Percentiles rank a stretch among this genome's conserved stretches.
Evolutionary conservation across 2,888 invertebrate species (phyloP).

Genomic region (Strigamia transsilvanica): DNA sequence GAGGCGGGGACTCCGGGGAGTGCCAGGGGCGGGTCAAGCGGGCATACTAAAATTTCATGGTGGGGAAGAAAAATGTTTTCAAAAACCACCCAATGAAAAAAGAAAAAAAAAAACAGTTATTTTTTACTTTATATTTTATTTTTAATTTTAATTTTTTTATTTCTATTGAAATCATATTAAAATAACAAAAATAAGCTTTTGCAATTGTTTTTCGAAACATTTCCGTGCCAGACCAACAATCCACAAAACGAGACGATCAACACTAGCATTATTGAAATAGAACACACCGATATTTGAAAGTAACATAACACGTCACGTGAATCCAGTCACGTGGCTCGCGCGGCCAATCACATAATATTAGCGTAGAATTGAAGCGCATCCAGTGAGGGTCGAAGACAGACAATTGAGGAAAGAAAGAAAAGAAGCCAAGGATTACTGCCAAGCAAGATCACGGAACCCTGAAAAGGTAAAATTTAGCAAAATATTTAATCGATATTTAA

Average conservation of each 20-base stretch:
- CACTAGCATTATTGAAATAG: not conserved
- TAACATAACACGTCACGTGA: constrained; percentile 17
- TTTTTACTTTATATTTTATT: no score
- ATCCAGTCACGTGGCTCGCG: constrained; percentile 7
- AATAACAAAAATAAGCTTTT: no score
- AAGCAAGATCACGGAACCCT: constrained; percentile 24
- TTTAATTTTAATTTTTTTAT: no score
- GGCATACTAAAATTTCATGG: no score
- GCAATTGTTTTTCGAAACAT: no score
- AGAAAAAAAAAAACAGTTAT: no score
- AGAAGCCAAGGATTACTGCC: constrained; percentile 25
- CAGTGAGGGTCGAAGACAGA: constrained; percentile 22
- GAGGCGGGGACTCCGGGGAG: no score
- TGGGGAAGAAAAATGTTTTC: no score
- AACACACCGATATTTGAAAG: constrained; percentile 7
- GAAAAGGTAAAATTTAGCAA: not conserved
- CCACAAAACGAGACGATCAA: not conserved
- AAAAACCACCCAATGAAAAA: no score
- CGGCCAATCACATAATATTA: constrained; percentile 10
- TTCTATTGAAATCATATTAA: no score
- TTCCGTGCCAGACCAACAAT: no score
- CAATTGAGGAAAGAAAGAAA: not conserved
- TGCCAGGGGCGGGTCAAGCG: no score
- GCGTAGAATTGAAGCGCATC: constrained; percentile 35
- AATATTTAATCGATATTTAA: not conserved